A percentile compares a stretch with the other conserved stretches of the same genome.
Evolutionary conservation across 1,140 invertebrate species (phyloP).

Genomic region (Paraescarpia echinospica): DNA sequence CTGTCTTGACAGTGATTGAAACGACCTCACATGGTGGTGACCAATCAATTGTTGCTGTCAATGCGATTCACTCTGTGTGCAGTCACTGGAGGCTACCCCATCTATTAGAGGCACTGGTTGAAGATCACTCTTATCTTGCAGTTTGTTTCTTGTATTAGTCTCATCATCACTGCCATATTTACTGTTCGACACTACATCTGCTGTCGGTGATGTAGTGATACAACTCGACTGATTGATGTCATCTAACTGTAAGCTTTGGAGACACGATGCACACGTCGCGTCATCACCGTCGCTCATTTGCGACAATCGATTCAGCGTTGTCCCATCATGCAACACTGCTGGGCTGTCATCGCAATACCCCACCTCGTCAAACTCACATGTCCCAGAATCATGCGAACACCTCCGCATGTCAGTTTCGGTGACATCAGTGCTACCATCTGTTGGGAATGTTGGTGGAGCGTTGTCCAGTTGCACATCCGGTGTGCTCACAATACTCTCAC

Average conservation of each 20-base stretch:
- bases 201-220: background rate
- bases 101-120: background rate
- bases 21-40: background rate
- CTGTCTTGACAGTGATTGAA: background rate
- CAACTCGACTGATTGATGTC: background rate
- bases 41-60: background rate
- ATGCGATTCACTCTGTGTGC: background rate
- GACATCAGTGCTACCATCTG: background rate
- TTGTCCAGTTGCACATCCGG: slow-evolving; percentile 20
- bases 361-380: slow-evolving; percentile 5
- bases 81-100: background rate
- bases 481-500: slow-evolving; percentile 19
- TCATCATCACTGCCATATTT: background rate
- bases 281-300: background rate
- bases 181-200: background rate
- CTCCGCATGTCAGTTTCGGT: background rate
- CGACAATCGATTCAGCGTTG: background rate
- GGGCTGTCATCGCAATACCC: background rate
- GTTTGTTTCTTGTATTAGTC: background rate
- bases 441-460: slow-evolving; percentile 3
- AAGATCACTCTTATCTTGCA: background rate
- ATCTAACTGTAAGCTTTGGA: background rate
- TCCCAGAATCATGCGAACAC: background rate
- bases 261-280: background rate
- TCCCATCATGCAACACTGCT: background rate